Percentiles rank a stretch among this genome's conserved stretches.
Conservation (phyloP, 2,888 invertebrate genomes). For the Acronicta aceris region DNA sequence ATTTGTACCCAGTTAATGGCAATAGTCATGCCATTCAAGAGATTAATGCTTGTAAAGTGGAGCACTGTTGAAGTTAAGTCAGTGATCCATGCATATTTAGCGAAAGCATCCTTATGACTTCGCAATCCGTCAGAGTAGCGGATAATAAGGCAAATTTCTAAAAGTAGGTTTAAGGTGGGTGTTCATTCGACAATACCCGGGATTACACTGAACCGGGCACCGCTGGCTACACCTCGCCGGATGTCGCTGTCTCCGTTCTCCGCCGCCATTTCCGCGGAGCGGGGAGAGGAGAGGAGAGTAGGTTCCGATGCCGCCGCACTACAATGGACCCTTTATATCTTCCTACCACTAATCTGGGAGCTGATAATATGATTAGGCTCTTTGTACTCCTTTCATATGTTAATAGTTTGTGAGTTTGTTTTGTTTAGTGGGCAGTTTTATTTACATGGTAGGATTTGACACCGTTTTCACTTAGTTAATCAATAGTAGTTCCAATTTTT, state of each 20-base stretch:
- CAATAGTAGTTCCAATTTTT: too few species aligned
- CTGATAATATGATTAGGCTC: slow-evolving; percentile 79
- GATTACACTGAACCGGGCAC: slow-evolving; percentile 61
- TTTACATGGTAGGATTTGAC: background rate
- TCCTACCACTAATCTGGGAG: slow-evolving; percentile 81
- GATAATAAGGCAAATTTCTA: slow-evolving; percentile 34
- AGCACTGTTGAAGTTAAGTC: too few species aligned
- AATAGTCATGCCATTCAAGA: too few species aligned
- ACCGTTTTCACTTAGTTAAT: too few species aligned
- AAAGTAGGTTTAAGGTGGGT: slow-evolving; percentile 53
- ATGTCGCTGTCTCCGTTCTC: slow-evolving; percentile 84
- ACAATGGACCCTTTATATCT: slow-evolving; percentile 84
- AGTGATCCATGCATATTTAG: too few species aligned
- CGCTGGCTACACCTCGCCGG: slow-evolving; percentile 78
- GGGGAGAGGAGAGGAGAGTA: slow-evolving; percentile 48
- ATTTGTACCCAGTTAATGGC: too few species aligned
- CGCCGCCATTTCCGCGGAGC: slow-evolving; percentile 81
- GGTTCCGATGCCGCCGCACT: slow-evolving; percentile 68
- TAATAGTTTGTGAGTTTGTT: slow-evolving; percentile 46
- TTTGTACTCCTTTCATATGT: slow-evolving; percentile 59
- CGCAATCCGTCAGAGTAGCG: slow-evolving; percentile 25
- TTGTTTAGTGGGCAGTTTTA: slow-evolving; percentile 13
- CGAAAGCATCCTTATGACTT: background rate
- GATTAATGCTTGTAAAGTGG: too few species aligned
- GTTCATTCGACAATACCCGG: slow-evolving; percentile 54